phyloP scores from a whole-genome alignment of 2,113 vertebrate species.

The Dromaius novaehollandiae region DNA sequence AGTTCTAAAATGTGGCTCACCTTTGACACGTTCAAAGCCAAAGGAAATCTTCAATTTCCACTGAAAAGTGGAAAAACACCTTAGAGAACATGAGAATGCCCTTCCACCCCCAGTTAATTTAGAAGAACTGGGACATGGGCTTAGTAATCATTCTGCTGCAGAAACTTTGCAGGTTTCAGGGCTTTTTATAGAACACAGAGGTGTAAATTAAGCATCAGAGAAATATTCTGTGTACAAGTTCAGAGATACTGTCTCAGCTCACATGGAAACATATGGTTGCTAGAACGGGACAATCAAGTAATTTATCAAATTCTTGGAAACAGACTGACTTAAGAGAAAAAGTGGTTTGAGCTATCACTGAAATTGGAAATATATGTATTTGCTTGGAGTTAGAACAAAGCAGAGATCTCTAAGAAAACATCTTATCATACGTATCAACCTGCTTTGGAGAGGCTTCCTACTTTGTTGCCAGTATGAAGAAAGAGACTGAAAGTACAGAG shows the following conservation, averaged over 20 bases:
- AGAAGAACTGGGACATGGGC: neutral
- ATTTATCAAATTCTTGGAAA: neutral
- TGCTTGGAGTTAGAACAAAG: neutral
- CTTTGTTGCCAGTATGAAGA: neutral
- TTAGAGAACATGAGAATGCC: neutral
- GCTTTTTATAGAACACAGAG: neutral
- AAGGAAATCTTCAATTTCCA: neutral
- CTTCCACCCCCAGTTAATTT: neutral
- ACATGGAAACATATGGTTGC: neutral
- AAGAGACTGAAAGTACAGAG: neutral
- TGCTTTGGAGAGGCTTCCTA: neutral
- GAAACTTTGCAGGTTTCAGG: rapidly evolving
- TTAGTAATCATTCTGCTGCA: neutral
- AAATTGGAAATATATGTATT: neutral
- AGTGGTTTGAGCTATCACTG: neutral
- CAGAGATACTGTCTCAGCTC: neutral
- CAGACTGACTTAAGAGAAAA: neutral
- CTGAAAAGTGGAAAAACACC: neutral
- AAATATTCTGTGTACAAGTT: neutral
- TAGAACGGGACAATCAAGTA: neutral
- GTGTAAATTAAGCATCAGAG: neutral
- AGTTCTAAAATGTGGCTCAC: neutral
- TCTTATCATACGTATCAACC: neutral
- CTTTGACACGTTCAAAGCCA: neutral
- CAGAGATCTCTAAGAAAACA: neutral